These are phyloP conservation scores for Leucoma salicis DNA, from an alignment of 2,888 invertebrate species.

Conservation along the genomic window DNA sequence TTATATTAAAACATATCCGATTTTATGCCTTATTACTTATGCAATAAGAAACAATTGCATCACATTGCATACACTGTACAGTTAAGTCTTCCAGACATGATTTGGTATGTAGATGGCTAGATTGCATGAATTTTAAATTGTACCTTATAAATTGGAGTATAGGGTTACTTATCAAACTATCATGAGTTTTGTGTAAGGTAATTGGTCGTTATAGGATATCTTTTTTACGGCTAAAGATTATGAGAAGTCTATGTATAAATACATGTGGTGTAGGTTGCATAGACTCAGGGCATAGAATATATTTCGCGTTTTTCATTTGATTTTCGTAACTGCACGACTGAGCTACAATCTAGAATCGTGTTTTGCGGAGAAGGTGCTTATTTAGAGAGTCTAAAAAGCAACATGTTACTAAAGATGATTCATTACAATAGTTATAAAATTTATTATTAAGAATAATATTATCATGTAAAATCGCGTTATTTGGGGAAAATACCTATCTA, in stretches of 20 bases:
- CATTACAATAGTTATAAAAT: too few relatives aligned
- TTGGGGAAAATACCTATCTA: too few relatives aligned
- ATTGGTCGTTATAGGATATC: conserved; percentile 51
- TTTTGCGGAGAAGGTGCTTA: too few relatives aligned
- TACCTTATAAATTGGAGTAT: conserved; percentile 26
- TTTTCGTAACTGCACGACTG: too few relatives aligned
- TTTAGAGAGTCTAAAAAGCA: too few relatives aligned
- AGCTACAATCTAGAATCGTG: too few relatives aligned
- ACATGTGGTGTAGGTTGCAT: too few relatives aligned
- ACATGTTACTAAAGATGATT: too few relatives aligned
- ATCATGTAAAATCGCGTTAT: too few relatives aligned
- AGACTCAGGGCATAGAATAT: too few relatives aligned
- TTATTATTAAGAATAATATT: too few relatives aligned
- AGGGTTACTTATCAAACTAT: conserved; percentile 16
- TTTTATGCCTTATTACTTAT: conserved; percentile 31
- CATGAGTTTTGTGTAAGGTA: conserved; percentile 42
- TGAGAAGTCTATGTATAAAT: conserved; percentile 32
- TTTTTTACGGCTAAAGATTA: conserved; percentile 44
- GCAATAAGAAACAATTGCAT: conserved; percentile 27
- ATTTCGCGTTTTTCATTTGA: too few relatives aligned
- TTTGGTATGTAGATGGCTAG: conserved; percentile 3
- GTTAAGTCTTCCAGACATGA: conserved; percentile 9
- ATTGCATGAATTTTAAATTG: conserved; percentile 22
- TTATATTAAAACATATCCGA: conserved; percentile 20
- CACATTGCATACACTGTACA: conserved; percentile 13